These are phyloP conservation scores for Mesorhabditis belari DNA, from an alignment of 2,888 invertebrate genomes.

Conservation along the genomic window DNA sequence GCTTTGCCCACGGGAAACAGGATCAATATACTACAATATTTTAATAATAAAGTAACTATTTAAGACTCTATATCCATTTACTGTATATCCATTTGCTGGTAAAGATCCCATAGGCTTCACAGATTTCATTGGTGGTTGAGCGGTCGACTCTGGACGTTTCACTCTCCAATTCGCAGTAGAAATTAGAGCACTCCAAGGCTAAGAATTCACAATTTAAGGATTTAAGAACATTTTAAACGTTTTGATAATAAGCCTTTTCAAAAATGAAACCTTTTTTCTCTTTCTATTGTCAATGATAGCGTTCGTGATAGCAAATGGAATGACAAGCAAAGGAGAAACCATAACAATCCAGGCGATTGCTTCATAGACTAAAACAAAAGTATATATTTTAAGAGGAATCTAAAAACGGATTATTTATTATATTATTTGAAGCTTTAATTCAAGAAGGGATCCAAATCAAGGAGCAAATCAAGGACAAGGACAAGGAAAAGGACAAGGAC, in stretches of 20 bases:
- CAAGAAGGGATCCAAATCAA: too few relatives aligned
- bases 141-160: neutral
- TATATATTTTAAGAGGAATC: too few relatives aligned
- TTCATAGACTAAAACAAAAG: constrained; percentile 40
- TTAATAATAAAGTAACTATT: neutral
- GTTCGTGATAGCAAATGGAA: constrained; percentile 17
- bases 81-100: neutral
- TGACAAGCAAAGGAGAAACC: constrained; percentile 40
- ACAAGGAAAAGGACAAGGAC: too few relatives aligned
- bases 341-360: constrained; percentile 45
- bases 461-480: too few relatives aligned
- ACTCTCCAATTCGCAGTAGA: neutral
- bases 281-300: neutral
- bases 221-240: neutral
- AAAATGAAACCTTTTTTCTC: neutral
- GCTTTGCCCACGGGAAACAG: neutral
- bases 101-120: too few relatives aligned
- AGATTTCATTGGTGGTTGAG: neutral
- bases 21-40: neutral
- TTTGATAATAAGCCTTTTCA: too few relatives aligned
- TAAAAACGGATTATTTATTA: constrained; percentile 12
- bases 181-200: neutral
- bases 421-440: neutral
- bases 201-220: neutral
- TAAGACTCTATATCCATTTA: neutral